phyloP scores from a whole-genome alignment of 1,140 invertebrate genomes.

The Lepidurus arcticus region DNA sequence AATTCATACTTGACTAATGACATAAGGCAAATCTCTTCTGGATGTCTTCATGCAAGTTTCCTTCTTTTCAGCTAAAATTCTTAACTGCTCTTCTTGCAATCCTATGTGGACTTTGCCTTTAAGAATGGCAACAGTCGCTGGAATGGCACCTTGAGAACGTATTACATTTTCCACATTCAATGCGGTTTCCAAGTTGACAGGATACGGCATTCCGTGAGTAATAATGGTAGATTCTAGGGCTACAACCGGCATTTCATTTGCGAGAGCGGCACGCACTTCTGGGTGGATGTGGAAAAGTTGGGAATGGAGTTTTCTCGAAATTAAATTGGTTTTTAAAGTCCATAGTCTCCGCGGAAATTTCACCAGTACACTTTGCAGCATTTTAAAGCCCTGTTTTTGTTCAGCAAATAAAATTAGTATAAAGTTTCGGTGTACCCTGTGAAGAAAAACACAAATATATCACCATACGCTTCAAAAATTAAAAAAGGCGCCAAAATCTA shows the following conservation, averaged over 20 bases:
- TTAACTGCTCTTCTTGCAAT: conserved; percentile 57
- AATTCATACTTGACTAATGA: conserved; percentile 55
- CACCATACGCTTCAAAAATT: background rate
- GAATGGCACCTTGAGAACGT: conserved; percentile 70
- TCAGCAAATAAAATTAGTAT: background rate
- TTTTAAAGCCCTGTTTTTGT: background rate
- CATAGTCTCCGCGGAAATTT: background rate
- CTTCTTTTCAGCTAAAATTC: conserved; percentile 52
- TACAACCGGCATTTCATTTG: conserved; percentile 64
- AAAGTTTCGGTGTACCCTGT: no score
- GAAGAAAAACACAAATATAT: background rate
- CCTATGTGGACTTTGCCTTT: conserved; percentile 80
- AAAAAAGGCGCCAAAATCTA: background rate
- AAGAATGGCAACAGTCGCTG: conserved; percentile 88
- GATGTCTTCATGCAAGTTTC: conserved; percentile 66
- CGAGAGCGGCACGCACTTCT: conserved; percentile 55
- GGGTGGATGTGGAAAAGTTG: conserved; percentile 40
- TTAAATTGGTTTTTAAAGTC: background rate
- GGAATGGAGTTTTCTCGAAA: conserved; percentile 23
- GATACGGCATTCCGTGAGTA: conserved; percentile 96
- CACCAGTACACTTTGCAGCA: background rate
- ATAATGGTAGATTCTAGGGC: conserved; percentile 96
- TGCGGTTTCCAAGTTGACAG: conserved; percentile 83
- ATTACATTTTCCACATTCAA: conserved; percentile 72
- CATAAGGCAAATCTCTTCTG: conserved; percentile 73